phyloP scores from a whole-genome alignment of 2,888 invertebrate species.

The Gari tellinella region DNA sequence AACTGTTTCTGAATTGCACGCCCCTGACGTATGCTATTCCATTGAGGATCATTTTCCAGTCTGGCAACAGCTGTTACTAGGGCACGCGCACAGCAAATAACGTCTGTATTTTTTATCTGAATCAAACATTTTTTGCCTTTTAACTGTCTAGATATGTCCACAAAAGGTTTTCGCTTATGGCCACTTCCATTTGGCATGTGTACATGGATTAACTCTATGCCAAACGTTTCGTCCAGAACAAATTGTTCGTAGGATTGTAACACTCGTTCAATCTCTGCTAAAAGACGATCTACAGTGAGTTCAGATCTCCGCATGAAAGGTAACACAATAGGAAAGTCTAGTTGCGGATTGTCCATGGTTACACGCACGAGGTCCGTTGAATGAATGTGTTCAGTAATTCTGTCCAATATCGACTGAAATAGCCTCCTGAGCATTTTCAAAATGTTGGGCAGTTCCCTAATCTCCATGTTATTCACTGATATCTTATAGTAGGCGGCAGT shows the following conservation, averaged over 20 bases:
- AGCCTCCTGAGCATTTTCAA: constrained; percentile 22
- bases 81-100: constrained; percentile 21
- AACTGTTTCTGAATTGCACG: constrained; percentile 3
- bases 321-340: no score
- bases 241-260: constrained; percentile 45
- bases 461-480: constrained; percentile 16
- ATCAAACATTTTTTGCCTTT: constrained; percentile 17
- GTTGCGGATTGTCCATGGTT: background rate
- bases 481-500: constrained; percentile 30
- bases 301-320: background rate
- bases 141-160: constrained; percentile 9
- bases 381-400: constrained; percentile 10
- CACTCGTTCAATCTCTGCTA: constrained; percentile 44
- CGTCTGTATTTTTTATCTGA: constrained; percentile 18
- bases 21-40: constrained; percentile 19
- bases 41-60: constrained; percentile 12
- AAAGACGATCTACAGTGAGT: constrained; percentile 30
- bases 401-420: constrained; percentile 27
- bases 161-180: constrained; percentile 7
- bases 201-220: constrained; percentile 22
- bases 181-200: constrained; percentile 2
- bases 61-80: constrained; percentile 23
- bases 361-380: constrained; percentile 45
- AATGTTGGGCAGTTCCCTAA: constrained; percentile 10
- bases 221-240: constrained; percentile 30